Evolutionary conservation across 2,888 invertebrate species (phyloP), one percentile per base, ranked within the genome.

Genomic region (Pterobdella sp.): DNA sequence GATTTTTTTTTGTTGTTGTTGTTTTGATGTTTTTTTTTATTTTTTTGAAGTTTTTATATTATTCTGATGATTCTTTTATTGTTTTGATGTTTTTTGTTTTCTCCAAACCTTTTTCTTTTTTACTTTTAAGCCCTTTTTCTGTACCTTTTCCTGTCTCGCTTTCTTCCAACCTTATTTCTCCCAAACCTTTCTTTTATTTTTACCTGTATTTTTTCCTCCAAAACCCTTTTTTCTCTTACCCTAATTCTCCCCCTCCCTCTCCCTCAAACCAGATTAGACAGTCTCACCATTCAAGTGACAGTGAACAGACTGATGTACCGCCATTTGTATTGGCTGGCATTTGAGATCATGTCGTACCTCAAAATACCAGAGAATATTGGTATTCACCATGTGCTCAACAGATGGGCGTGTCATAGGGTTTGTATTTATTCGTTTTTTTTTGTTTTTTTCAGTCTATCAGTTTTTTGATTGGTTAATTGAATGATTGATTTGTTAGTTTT

Each of bases 341-440:
- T 93, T 68, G 89, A 91, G 84, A 91, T 94, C 75, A 93, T 94
- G 0, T 89, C 91, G 76, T 93, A 92, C 84, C 86, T 96, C 18
- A 90, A 91, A 81, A 85, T 95, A 74, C 90, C 91, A 0, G 91
- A 93, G 79, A 82, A 84, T 0, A 87, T 89, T 78, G 93, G 92
- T 0, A 88, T 88, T 75, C 92, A 91, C 64, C 87, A 92, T 79
- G 94, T 96, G 78, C 86, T 96, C 42, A 91, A 92, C 22, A 93
- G 95, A 81, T 97, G 96, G 96, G 96, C 96, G 0, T 93, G 92
- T 81, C 93, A 93, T 81, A 95, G 95, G 88, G 93, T 94, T n/a
- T n/a, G n/a, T n/a, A n/a, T n/a, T n/a, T n/a, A n/a, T n/a, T n/a
- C n/a, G n/a, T n/a, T n/a, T n/a, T n/a, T n/a, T n/a, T n/a, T n/a